Conservation (phyloP, 2,888 invertebrate species). For the Heliothis peltigera region DNA sequence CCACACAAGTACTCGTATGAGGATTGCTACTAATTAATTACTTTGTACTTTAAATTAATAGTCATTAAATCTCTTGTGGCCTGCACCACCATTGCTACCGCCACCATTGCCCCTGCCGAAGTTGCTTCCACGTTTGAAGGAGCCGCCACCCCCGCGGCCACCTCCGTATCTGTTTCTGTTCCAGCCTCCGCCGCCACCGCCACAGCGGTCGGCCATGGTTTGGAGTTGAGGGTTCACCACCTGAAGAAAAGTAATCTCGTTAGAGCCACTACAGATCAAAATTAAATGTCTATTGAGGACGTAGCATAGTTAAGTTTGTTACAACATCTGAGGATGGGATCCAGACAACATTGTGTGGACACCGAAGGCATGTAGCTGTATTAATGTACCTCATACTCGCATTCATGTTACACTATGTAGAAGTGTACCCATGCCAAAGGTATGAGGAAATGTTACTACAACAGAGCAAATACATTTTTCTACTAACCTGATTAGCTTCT, state of each 20-base stretch:
- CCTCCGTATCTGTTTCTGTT: constrained; percentile 87
- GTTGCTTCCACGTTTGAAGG: constrained; percentile 85
- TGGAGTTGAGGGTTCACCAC: constrained; percentile 95
- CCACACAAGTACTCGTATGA: constrained; percentile 81
- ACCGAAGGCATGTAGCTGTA: constrained; percentile 94
- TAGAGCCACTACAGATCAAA: not conserved
- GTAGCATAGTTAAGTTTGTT: constrained; percentile 74
- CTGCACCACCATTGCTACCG: constrained; percentile 72
- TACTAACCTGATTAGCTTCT: constrained; percentile 96
- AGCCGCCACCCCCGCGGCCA: constrained; percentile 86
- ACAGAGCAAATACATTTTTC: not conserved
- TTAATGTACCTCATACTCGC: constrained; percentile 93
- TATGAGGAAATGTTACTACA: constrained; percentile 88
- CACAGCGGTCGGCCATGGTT: constrained; percentile 93
- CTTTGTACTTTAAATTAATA: constrained; percentile 77
- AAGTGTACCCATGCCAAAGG: constrained; percentile 94
- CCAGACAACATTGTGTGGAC: constrained; percentile 93
- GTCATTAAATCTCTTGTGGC: constrained; percentile 85
- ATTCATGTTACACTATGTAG: constrained; percentile 92
- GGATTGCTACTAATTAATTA: constrained; percentile 77
- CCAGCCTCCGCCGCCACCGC: constrained; percentile 91
- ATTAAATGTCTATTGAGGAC: not conserved
- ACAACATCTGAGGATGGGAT: constrained; percentile 94
- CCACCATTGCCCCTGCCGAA: constrained; percentile 83
- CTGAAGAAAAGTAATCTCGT: constrained; percentile 77